Percentiles rank a stretch among this genome's conserved stretches.
phyloP scores from a whole-genome alignment of 2,113 vertebrate species.

The Thalassarche chlororhynchos region DNA sequence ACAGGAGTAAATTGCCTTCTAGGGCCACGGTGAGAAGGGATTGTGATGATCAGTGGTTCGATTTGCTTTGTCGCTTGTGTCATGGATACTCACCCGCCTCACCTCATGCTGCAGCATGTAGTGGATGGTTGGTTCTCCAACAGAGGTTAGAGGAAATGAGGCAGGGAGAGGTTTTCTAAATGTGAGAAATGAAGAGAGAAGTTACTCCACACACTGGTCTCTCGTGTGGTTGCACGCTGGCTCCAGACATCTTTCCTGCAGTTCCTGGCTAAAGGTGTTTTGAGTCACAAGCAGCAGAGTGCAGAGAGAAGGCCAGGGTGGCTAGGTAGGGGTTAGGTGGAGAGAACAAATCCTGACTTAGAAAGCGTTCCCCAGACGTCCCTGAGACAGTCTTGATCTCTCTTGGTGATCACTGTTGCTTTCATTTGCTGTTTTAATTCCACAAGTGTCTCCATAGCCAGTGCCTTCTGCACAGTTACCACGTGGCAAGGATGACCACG shows the following conservation, averaged over 20 bases:
- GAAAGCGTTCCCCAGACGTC: neutral
- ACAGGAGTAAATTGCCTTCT: neutral
- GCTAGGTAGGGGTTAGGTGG: neutral
- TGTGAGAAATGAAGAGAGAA: neutral
- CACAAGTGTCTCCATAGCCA: neutral
- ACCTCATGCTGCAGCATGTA: neutral
- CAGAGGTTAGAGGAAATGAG: neutral
- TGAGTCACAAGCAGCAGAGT: neutral
- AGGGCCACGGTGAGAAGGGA: neutral
- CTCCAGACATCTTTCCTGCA: neutral
- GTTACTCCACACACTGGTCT: neutral
- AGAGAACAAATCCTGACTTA: neutral
- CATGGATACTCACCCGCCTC: neutral
- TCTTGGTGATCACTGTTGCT: neutral
- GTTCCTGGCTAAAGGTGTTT: neutral
- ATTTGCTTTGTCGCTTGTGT: neutral
- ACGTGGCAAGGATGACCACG: neutral
- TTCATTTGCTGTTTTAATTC: neutral
- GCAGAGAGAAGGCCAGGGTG: neutral
- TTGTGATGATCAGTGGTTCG: neutral
- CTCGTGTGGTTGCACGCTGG: neutral
- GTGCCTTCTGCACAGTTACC: neutral
- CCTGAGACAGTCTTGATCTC: neutral
- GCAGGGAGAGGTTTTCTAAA: neutral
- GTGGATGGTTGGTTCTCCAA: neutral